Conservation (phyloP, 2,113 vertebrate species). For the Hippocampus barbouri region DNA sequence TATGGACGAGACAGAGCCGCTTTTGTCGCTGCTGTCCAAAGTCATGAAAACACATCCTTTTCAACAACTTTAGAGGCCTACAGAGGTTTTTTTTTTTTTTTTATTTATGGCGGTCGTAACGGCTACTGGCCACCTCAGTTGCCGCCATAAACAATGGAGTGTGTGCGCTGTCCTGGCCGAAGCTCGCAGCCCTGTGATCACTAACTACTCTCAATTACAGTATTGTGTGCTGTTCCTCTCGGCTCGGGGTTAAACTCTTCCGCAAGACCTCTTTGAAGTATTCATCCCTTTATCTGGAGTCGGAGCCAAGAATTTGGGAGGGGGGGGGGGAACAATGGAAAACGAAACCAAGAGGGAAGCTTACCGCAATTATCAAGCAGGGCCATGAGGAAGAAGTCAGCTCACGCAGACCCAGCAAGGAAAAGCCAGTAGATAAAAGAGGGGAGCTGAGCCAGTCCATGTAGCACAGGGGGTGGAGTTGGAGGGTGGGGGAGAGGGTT, state of each 20-base stretch:
- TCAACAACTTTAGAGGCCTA: constrained; percentile 8
- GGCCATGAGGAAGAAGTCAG: constrained; percentile 77
- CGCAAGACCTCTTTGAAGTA: constrained; percentile 94
- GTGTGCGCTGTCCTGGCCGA: constrained; percentile 55
- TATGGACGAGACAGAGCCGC: background rate
- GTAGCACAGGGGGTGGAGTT: constrained; percentile 38
- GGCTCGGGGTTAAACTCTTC: constrained; percentile 93
- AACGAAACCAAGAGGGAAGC: constrained; percentile 83
- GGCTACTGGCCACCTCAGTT: constrained; percentile 48
- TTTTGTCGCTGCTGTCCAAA: constrained; percentile 4
- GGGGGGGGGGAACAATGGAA: constrained; percentile 81
- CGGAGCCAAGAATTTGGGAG: constrained; percentile 85
- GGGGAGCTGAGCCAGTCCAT: constrained; percentile 38
- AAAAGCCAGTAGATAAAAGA: constrained; percentile 43
- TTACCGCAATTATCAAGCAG: constrained; percentile 83
- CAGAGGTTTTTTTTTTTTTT: constrained; percentile 22
- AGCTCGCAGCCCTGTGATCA: constrained; percentile 85
- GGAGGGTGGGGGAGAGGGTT: constrained; percentile 37
- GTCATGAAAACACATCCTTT: constrained; percentile 16
- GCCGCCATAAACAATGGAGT: constrained; percentile 47
- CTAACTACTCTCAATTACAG: constrained; percentile 96
- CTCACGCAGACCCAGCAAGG: constrained; percentile 34
- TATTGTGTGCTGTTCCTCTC: constrained; percentile 88
- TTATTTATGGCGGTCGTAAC: constrained; percentile 36
- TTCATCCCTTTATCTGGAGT: constrained; percentile 99